Evolutionary conservation across 1,140 invertebrate genomes (phyloP), one percentile per base, ranked within the genome.

Genomic region (Brachionus calyciflorus): DNA sequence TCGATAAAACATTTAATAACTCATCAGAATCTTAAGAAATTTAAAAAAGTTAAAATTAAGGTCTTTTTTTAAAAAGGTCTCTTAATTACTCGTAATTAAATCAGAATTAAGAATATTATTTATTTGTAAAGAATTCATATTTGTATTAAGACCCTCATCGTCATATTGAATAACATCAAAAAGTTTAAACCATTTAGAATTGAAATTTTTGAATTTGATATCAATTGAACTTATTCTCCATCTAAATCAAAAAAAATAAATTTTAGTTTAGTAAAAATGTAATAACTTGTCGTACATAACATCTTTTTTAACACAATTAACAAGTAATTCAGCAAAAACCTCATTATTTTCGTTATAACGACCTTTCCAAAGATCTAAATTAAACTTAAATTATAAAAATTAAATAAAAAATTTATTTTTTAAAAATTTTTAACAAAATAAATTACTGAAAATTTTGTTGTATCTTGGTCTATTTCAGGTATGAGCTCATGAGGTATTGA

Each of bases 181-280:
- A 4, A 60, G 55, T 33, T 60, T 60, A 9, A 60, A 60, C 55
- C 55, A 60, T 37, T 60, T 60, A 33, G 30, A 33, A 14, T 60
- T 40, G 0, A 30, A 60, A 60, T 60, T 33, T 37, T 60, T 60
- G 55, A 60, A 60, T 37, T 19, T 14, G 37, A 60, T 60, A 33
- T 60, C 55, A 60, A 60, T 60, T 19, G 55, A 60, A 33, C 55
- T 60, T 60, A 60, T 60, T 17, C 28, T 30, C 55, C 55, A 60
- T 21, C 55, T 60, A 37, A 40, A 60, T 37, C 4, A n/a, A 60
- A 6, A 33, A 4, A 37, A 57, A 28, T n/a, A 17, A 19, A 37
- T 37, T 40, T 19, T 37, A 33, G 3, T 17, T 28, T 4, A 60
- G 26, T 26, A 26, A 10, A 3, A 53, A 9, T 24, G 24, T 44